phyloP scores from a whole-genome alignment of 2,888 invertebrate genomes.

The Drosophila flavopinicola region DNA sequence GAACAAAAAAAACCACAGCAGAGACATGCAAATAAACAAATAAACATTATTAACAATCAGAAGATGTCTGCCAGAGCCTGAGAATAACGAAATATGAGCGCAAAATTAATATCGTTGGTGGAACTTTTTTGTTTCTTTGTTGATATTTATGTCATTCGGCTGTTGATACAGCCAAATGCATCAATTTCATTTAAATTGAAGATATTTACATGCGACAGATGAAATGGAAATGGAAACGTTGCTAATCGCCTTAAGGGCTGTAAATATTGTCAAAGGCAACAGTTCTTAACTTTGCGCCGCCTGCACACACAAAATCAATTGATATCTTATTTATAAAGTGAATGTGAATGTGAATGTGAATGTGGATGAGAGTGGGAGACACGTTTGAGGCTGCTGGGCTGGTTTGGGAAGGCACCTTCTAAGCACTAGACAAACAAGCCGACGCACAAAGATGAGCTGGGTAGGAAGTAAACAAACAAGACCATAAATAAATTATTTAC shows the following conservation, averaged over 20 bases:
- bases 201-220: slow-evolving; percentile 54
- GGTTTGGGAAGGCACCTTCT: slow-evolving; percentile 63
- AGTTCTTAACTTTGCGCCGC: slow-evolving; percentile 42
- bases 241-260: slow-evolving; percentile 74
- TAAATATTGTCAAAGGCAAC: slow-evolving; percentile 61
- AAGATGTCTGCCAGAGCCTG: slow-evolving; percentile 4
- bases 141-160: slow-evolving; percentile 51
- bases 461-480: slow-evolving; percentile 69
- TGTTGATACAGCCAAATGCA: slow-evolving; percentile 39
- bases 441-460: slow-evolving; percentile 17
- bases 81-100: slow-evolving; percentile 22
- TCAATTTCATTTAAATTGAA: slow-evolving; percentile 42
- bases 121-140: slow-evolving; percentile 4
- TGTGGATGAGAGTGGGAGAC: slow-evolving; percentile 35
- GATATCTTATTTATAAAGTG: slow-evolving; percentile 78
- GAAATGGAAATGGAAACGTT: slow-evolving; percentile 55
- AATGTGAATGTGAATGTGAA: slow-evolving; percentile 61
- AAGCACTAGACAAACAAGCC: slow-evolving; percentile 67
- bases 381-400: too few species aligned
- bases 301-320: slow-evolving; percentile 65
- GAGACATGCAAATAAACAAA: slow-evolving; percentile 16
- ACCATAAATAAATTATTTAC: slow-evolving; percentile 78
- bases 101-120: slow-evolving; percentile 22
- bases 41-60: slow-evolving; percentile 43
- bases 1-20: slow-evolving; percentile 3